Conservation (phyloP, 2,113 vertebrate species). For the Empidonax traillii region DNA sequence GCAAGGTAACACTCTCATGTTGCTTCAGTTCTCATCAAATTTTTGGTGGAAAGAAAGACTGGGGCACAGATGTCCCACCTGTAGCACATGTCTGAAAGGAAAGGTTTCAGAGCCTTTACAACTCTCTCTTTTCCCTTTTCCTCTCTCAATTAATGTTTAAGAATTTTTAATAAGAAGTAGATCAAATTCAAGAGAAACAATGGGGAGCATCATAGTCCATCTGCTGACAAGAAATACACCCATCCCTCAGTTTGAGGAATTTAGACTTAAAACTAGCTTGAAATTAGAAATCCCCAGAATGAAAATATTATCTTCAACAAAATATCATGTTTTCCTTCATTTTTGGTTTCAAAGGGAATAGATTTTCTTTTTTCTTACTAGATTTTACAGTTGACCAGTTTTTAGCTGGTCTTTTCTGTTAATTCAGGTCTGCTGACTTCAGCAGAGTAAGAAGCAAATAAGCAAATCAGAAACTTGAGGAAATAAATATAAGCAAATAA, state of each 20-base stretch:
- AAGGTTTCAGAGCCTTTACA: not conserved
- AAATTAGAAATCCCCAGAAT: not conserved
- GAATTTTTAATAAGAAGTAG: not conserved
- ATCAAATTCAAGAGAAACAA: not conserved
- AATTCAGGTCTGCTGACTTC: not conserved
- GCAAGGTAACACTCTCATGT: not conserved
- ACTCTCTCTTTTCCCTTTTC: not conserved
- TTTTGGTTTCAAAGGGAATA: not conserved
- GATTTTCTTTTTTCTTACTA: not conserved
- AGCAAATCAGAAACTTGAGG: not conserved
- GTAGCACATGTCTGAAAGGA: not conserved
- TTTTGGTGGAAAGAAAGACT: not conserved
- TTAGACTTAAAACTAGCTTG: not conserved
- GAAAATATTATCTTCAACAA: not conserved
- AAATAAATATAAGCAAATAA: not conserved
- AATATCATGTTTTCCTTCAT: not conserved
- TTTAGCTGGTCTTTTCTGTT: not conserved
- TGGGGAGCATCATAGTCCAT: not conserved
- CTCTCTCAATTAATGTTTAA: not conserved
- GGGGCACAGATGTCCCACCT: not conserved
- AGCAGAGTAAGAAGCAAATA: not conserved
- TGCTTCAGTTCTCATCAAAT: not conserved
- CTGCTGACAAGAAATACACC: rapidly evolving
- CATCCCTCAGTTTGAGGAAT: not conserved
- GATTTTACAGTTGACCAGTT: not conserved